Evolutionary conservation across 2,113 vertebrate genomes (phyloP).

Genomic region (Nothoprocta perdicaria): DNA sequence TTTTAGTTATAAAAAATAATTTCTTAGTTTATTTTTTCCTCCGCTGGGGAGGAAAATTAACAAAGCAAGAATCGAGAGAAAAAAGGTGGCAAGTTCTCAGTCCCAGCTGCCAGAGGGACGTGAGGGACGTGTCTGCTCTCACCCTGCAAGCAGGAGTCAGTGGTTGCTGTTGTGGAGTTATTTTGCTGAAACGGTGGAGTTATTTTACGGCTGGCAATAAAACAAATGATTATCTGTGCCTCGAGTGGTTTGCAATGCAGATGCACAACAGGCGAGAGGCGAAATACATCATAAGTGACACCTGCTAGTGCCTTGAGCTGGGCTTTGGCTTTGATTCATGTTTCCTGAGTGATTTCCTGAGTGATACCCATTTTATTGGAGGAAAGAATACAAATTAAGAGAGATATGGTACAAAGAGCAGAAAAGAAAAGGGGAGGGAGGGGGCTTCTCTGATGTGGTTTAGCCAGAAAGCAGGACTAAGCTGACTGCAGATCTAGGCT

Average conservation of each 20-base stretch:
- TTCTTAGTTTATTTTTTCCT: too few species aligned
- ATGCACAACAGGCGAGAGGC: accelerated
- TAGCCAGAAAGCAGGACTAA: not conserved
- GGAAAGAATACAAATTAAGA: not conserved
- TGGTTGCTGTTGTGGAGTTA: accelerated
- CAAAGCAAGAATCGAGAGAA: not conserved
- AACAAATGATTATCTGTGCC: not conserved
- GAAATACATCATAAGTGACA: accelerated
- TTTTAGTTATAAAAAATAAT: too few species aligned
- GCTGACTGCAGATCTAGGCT: not conserved
- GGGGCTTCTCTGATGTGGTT: not conserved
- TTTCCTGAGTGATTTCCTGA: not conserved
- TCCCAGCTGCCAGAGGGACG: not conserved
- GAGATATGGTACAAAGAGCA: not conserved
- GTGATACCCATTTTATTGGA: not conserved
- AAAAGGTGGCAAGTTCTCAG: accelerated
- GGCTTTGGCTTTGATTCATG: not conserved
- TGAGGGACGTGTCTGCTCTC: too few species aligned
- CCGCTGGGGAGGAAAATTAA: not conserved
- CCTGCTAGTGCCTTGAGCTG: accelerated
- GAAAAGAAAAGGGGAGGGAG: too few species aligned
- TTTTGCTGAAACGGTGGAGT: accelerated
- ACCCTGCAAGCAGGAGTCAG: not conserved
- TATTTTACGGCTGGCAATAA: accelerated
- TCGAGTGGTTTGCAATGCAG: accelerated